Conservation (phyloP, 2,797 vertebrate species). For the Argyrosomus regius region DNA sequence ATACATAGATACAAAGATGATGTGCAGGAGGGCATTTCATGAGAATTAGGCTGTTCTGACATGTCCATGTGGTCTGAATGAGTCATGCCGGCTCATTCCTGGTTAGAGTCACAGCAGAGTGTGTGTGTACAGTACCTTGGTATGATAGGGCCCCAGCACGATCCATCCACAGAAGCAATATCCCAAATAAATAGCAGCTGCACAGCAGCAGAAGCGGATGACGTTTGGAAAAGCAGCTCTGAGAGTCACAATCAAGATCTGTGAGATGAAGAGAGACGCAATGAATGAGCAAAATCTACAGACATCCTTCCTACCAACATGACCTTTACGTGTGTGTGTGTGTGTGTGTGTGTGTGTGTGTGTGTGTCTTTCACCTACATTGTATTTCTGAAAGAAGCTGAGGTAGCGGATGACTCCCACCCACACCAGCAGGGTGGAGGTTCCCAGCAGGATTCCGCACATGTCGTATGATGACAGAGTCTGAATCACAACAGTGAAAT, state of each 20-base stretch:
- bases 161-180: slow-evolving; percentile 99
- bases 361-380: slow-evolving; percentile 81
- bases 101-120: neutral
- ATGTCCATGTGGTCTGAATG: slow-evolving; percentile 19
- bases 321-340: neutral
- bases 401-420: slow-evolving; percentile 95
- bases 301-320: neutral
- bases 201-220: slow-evolving; percentile 95
- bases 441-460: slow-evolving; percentile 94
- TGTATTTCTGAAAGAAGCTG: slow-evolving; percentile 98
- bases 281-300: neutral
- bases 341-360: neutral
- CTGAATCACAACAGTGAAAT: slow-evolving; percentile 71
- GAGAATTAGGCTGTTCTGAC: slow-evolving; percentile 37
- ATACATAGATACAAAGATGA: slow-evolving; percentile 32
- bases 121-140: slow-evolving; percentile 85
- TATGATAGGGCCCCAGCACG: slow-evolving; percentile 93
- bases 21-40: slow-evolving; percentile 29
- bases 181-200: slow-evolving; percentile 94
- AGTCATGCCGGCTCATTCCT: slow-evolving; percentile 12
- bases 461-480: slow-evolving; percentile 91
- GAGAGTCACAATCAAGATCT: slow-evolving; percentile 95
- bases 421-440: slow-evolving; percentile 95
- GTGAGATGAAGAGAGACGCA: neutral
- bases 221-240: slow-evolving; percentile 93